These are phyloP conservation scores for Scomber scombrus DNA, from an alignment of 2,113 vertebrate species.

Conservation along the genomic window DNA sequence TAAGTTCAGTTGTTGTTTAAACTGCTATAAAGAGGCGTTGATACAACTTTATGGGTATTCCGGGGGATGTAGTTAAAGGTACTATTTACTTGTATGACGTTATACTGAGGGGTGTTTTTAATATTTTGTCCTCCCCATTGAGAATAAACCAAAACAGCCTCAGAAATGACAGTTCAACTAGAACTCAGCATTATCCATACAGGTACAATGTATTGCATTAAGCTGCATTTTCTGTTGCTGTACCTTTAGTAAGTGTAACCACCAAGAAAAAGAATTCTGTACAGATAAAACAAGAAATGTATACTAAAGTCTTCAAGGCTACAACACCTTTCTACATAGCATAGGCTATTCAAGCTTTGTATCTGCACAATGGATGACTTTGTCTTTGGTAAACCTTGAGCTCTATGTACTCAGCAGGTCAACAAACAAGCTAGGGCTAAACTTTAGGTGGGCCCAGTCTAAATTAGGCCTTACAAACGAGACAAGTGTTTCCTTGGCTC, in stretches of 20 bases:
- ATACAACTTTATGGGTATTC: too few species aligned
- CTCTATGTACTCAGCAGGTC: constrained; percentile 40
- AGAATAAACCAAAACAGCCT: neutral
- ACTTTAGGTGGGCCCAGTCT: constrained; percentile 61
- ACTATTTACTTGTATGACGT: neutral
- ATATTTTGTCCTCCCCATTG: too few species aligned
- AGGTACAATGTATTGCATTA: neutral
- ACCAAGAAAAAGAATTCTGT: neutral
- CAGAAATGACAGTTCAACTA: too few species aligned
- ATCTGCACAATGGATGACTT: constrained; percentile 1
- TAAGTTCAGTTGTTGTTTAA: neutral
- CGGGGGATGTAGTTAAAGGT: neutral
- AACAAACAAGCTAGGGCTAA: constrained; percentile 53
- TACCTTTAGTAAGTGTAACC: too few species aligned
- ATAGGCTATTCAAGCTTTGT: neutral
- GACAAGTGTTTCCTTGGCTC: constrained; percentile 77
- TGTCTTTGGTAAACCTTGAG: constrained; percentile 34
- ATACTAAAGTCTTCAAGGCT: neutral
- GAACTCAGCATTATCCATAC: neutral
- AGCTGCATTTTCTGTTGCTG: too few species aligned
- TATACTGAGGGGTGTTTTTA: neutral
- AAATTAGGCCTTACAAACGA: constrained; percentile 70
- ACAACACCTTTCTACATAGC: neutral
- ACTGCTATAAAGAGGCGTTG: neutral
- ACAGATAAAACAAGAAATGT: neutral